Percentiles rank a stretch among this genome's conserved stretches.
These are phyloP conservation scores for Micoletzkya japonica DNA, from an alignment of 2,888 invertebrate genomes.

Conservation along the genomic window DNA sequence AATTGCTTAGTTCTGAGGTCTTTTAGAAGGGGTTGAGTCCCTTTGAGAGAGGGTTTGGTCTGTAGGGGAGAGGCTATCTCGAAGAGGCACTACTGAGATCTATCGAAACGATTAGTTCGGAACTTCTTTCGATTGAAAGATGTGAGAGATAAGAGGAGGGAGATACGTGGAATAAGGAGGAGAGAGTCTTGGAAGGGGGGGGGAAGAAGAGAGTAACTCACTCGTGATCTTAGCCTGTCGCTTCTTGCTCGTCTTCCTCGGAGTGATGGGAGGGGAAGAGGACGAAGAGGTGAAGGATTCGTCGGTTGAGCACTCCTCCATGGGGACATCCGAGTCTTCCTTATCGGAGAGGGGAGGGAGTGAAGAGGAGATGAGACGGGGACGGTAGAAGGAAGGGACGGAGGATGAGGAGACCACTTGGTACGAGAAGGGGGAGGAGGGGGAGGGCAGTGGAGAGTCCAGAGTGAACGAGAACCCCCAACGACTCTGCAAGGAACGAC, in stretches of 20 bases:
- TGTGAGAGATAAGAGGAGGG: too few relatives aligned
- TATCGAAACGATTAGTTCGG: too few relatives aligned
- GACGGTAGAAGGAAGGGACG: conserved; percentile 18
- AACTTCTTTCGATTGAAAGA: too few relatives aligned
- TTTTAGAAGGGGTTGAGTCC: too few relatives aligned
- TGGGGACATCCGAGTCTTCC: not conserved
- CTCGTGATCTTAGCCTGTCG: conserved; percentile 23
- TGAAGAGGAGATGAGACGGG: not conserved
- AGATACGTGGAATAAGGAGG: too few relatives aligned
- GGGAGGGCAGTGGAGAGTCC: not conserved
- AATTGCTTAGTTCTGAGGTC: too few relatives aligned
- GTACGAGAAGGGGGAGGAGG: conserved; percentile 1
- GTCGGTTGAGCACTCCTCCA: conserved; percentile 9
- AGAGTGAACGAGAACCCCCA: conserved; percentile 20
- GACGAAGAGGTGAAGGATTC: not conserved
- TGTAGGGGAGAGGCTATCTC: too few relatives aligned
- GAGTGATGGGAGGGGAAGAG: conserved; percentile 4
- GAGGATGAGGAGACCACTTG: conserved; percentile 5
- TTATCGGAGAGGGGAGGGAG: not conserved
- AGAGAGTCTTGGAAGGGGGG: not conserved
- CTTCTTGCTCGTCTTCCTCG: conserved; percentile 15
- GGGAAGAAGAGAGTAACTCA: conserved; percentile 12
- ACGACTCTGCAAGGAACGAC: too few relatives aligned
- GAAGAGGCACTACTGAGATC: too few relatives aligned
- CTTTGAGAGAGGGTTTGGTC: too few relatives aligned